Conservation (phyloP, 2,113 vertebrate species). For the Forbesichthys papilliferus region DNA sequence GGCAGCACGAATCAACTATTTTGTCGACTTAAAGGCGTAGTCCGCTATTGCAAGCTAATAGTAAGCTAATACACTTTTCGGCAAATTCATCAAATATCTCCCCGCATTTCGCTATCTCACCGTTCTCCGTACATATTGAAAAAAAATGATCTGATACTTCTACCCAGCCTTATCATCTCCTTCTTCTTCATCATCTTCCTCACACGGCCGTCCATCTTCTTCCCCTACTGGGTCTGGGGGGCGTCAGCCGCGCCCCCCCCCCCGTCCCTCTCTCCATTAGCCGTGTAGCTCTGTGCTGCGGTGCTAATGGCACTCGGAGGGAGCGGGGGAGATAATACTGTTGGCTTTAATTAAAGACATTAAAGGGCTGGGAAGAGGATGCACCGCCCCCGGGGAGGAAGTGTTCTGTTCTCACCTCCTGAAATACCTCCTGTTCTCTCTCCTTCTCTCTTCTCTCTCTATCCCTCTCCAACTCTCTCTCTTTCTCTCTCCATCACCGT, state of each 20-base stretch:
- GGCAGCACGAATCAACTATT: too few relatives aligned
- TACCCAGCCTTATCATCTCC: too few relatives aligned
- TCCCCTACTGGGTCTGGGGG: neutral
- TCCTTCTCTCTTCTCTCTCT: conserved; percentile 18
- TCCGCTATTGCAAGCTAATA: too few relatives aligned
- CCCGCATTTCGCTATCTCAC: too few relatives aligned
- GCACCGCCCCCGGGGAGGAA: conserved; percentile 49
- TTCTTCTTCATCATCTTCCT: conserved; percentile 5
- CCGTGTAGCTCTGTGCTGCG: conserved; percentile 44
- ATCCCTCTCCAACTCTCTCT: conserved; percentile 13
- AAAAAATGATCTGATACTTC: too few relatives aligned
- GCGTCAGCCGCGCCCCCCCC: conserved; percentile 22
- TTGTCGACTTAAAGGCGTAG: too few relatives aligned
- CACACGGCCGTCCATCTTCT: conserved; percentile 12
- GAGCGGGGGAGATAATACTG: conserved; percentile 60
- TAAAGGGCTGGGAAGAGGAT: conserved; percentile 64
- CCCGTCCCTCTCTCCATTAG: conserved; percentile 36
- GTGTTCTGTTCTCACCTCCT: conserved; percentile 60
- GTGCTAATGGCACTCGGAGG: conserved; percentile 63
- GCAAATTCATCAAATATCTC: too few relatives aligned
- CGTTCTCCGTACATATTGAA: too few relatives aligned
- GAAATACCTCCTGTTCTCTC: conserved; percentile 41
- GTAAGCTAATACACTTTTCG: too few relatives aligned
- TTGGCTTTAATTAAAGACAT: conserved; percentile 77
- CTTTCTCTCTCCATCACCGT: neutral